Evolutionary conservation across 1,140 invertebrate genomes (phyloP), one percentile per base, ranked within the genome.

Genomic region (Chrysomallon squamiferum): DNA sequence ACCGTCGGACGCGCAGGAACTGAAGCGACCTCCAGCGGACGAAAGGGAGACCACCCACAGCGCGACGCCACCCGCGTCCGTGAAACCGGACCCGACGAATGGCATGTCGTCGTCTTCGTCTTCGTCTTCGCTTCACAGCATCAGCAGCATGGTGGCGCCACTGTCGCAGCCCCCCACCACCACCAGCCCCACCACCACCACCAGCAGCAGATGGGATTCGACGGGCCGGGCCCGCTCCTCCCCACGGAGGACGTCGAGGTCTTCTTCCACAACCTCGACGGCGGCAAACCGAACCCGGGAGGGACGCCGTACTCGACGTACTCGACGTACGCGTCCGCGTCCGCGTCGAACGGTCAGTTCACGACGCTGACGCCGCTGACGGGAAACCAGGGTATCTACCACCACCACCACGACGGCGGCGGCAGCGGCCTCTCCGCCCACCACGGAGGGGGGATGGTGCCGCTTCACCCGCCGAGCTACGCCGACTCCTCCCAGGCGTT

Each of bases 211-310:
- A 54, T 59, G 47, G 9, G 41, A 15, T 72, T 61, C 52, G 70
- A 68, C 27, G 45, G 56, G 15, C 41, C 66, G 3, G 59, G 61
- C 0, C 69, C 66, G 18, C 61, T 72, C 5, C 25, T 72, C n/a
- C 65, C 65, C 22, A 64, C 50, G 13, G 70, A 72, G 20, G 70
- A 72, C 38, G 70, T 72, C 45, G 70, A 72, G 47, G 70, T 65
- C 18, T 72, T 72, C 47, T 68, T 72, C 43, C 43, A 72, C 32
- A 58, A 66, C 38, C 60, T 72, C 11, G 70, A 72, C 58, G 57
- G 49, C 43, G 57, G 43, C 30, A 57, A 61, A n/a, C 47, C 57
- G 0, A 35, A 61, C n/a, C 58, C 67, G 18, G 35, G 35, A 5
- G 35, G 35, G 6, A 15, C 6, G 6, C 5, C 35, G 5, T 15